phyloP scores from a whole-genome alignment of 2,113 vertebrate species.

The Sitta europaea region DNA sequence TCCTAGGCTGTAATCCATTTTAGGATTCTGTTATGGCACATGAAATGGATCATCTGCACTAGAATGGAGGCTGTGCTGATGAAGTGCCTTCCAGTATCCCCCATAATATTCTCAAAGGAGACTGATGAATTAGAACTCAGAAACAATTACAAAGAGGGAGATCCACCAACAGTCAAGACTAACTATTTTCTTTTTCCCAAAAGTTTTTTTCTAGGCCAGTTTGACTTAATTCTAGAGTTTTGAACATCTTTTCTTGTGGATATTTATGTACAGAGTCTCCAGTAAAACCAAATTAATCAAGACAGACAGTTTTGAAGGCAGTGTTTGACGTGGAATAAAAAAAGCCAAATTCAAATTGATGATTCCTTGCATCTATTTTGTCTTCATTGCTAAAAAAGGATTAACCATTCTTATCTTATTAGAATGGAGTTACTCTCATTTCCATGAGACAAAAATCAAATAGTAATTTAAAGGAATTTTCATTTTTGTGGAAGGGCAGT shows the following conservation, averaged over 20 bases:
- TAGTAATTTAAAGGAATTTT: neutral
- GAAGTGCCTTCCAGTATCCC: neutral
- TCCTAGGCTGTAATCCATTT: neutral
- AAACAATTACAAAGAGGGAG: constrained; percentile 23
- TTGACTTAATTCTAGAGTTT: neutral
- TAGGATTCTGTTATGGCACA: neutral
- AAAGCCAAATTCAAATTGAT: neutral
- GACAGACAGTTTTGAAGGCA: neutral
- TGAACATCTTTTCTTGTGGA: neutral
- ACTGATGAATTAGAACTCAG: neutral
- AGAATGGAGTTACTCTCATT: neutral
- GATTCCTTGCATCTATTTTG: neutral
- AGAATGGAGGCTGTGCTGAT: neutral
- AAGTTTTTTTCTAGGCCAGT: neutral
- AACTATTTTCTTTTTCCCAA: neutral
- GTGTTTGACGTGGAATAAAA: neutral
- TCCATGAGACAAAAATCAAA: neutral
- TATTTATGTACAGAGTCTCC: neutral
- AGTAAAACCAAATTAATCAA: neutral
- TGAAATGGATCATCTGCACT: neutral
- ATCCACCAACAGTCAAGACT: constrained; percentile 6
- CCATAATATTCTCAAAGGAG: neutral
- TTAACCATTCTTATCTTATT: neutral
- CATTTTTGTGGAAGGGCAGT: neutral
- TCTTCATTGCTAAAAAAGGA: neutral